Conservation (phyloP, 2,888 invertebrate genomes). For the Drosophila parthenogenetica region DNA sequence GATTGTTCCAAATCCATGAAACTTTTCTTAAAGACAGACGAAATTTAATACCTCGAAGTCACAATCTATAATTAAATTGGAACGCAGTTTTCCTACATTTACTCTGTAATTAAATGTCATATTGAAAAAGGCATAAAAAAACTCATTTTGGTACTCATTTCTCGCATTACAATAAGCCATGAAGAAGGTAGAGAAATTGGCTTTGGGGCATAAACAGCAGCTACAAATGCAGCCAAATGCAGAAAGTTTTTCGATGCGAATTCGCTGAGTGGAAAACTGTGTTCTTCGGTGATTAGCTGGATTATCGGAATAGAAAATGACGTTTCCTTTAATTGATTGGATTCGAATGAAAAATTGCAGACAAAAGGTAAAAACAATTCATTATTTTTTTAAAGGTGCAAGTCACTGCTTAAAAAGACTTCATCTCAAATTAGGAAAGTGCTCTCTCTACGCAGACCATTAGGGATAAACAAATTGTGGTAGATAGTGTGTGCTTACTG, state of each 20-base stretch:
- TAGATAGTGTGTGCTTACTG: background rate
- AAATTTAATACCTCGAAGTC: background rate
- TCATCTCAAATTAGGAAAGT: background rate
- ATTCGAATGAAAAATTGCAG: background rate
- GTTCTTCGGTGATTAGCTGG: conserved; percentile 46
- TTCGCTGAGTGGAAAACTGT: conserved; percentile 51
- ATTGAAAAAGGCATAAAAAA: background rate
- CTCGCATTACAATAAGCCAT: conserved; percentile 23
- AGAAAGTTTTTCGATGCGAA: conserved; percentile 43
- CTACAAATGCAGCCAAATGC: conserved; percentile 1
- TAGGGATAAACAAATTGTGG: too few relatives aligned
- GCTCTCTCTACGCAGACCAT: too few relatives aligned
- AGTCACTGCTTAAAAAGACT: background rate
- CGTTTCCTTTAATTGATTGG: background rate
- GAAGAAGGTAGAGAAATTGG: conserved; percentile 15
- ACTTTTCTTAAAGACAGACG: background rate
- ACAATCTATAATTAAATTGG: background rate
- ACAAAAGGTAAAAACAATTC: background rate
- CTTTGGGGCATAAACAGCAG: background rate
- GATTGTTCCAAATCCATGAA: background rate
- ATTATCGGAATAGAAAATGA: background rate
- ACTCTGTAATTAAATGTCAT: conserved; percentile 1
- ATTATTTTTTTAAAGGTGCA: background rate
- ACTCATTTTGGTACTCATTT: conserved; percentile 28
- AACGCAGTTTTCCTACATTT: background rate